Percentiles rank a stretch among this genome's conserved stretches.
phyloP scores from a whole-genome alignment of 2,113 vertebrate species.

The Leptocoma aspasia region DNA sequence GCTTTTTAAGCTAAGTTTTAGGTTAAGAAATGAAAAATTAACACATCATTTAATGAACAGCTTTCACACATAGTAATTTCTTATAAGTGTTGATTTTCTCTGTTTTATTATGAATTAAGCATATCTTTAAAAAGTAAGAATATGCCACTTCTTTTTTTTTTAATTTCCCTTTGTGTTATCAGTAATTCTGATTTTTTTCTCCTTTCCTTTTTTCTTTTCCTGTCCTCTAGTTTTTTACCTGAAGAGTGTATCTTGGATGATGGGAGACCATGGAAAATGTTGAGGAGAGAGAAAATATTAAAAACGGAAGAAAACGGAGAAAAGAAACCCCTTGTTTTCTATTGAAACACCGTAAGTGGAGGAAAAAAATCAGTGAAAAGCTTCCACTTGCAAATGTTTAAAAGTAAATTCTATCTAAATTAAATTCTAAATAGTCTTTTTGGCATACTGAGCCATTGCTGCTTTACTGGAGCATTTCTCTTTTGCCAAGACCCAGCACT shows the following conservation, averaged over 20 bases:
- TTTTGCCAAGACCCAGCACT: not conserved
- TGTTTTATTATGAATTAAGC: not conserved
- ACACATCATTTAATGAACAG: not conserved
- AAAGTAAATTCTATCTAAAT: not conserved
- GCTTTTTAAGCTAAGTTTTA: not conserved
- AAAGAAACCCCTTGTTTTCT: not conserved
- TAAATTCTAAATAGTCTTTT: not conserved
- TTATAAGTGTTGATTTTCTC: not conserved
- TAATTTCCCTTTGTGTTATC: not conserved
- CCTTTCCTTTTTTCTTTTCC: not conserved
- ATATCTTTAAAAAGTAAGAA: not conserved
- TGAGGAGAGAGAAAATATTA: not conserved
- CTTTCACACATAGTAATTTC: not conserved
- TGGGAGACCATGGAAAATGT: not conserved
- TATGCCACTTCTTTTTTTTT: not conserved
- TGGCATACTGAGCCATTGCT: not conserved
- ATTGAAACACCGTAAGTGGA: not conserved
- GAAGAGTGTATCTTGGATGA: not conserved
- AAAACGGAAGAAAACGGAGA: not conserved
- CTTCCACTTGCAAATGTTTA: not conserved
- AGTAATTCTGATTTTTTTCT: not conserved
- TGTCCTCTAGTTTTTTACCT: not conserved
- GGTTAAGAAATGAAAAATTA: not conserved
- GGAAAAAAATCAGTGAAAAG: not conserved
- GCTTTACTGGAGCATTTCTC: not conserved